Conservation (phyloP, 2,888 invertebrate species). For the Ashinkailepas kermadecensis region DNA sequence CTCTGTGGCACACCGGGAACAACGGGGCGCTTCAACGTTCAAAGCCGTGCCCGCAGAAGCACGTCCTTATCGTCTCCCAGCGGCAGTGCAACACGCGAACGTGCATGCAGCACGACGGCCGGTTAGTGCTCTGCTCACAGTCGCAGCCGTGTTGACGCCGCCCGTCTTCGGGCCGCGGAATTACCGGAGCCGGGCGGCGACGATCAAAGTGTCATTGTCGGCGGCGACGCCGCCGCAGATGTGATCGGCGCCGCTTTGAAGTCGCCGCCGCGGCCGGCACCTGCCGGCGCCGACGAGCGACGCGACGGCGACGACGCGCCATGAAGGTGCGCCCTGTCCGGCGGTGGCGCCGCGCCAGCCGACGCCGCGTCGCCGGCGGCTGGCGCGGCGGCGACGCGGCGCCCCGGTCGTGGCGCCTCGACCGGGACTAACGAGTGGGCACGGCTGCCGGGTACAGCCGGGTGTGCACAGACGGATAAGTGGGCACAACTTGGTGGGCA, state of each 20-base stretch:
- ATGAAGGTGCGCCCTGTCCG: background rate
- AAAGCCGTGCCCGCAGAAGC: background rate
- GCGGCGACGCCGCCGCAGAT: background rate
- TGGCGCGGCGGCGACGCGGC: too few species aligned
- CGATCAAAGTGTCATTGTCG: background rate
- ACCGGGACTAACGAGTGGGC: too few species aligned
- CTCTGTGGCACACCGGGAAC: background rate
- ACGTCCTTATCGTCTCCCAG: background rate
- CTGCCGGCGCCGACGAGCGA: background rate
- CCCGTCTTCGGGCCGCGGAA: background rate
- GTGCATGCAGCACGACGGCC: background rate
- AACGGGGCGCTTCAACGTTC: background rate
- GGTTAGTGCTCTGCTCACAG: background rate
- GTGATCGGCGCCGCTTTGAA: conserved; percentile 1
- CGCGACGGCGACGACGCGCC: background rate
- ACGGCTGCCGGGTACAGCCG: too few species aligned
- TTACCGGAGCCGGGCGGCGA: background rate
- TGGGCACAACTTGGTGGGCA: too few species aligned
- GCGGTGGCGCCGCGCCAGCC: background rate
- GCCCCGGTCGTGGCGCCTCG: too few species aligned
- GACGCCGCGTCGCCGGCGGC: background rate
- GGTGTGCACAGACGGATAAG: too few species aligned
- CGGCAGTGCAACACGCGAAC: background rate
- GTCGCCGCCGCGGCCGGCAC: background rate
- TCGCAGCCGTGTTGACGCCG: background rate